Conservation (phyloP, 2,113 vertebrate genomes). For the Coryphaenoides rupestris region DNA sequence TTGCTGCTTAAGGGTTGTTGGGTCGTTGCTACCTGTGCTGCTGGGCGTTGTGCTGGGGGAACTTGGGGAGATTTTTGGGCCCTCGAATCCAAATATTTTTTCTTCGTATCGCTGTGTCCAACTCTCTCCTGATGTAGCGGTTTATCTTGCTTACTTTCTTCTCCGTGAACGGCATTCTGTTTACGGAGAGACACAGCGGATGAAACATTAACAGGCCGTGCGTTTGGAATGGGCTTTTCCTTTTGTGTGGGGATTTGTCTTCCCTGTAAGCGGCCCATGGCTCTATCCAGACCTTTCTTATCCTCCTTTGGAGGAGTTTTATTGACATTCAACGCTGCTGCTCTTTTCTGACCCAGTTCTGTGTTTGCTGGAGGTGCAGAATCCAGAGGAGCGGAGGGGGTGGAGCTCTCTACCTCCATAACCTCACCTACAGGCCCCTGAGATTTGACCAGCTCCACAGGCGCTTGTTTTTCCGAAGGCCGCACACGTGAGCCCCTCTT, state of each 20-base stretch:
- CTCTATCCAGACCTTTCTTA: not conserved
- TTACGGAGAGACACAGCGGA: slow-evolving; percentile 3
- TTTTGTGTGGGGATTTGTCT: slow-evolving; percentile 11
- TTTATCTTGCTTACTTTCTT: slow-evolving; percentile 10
- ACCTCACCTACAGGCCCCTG: slow-evolving; percentile 39
- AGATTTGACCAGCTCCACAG: slow-evolving; percentile 8
- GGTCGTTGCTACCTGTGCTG: slow-evolving; percentile 22
- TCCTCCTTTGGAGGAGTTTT: slow-evolving; percentile 9
- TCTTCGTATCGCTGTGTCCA: not conserved
- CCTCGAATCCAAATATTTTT: slow-evolving; percentile 14
- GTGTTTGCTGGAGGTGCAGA: slow-evolving; percentile 3
- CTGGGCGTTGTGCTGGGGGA: slow-evolving; percentile 3
- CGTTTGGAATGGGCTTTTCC: not conserved
- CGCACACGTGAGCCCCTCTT: slow-evolving; percentile 33
- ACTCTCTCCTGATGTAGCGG: slow-evolving; percentile 15
- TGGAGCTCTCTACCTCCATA: slow-evolving; percentile 53
- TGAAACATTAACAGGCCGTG: not conserved
- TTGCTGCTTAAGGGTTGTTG: not conserved
- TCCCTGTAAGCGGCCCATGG: no score
- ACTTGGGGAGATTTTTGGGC: slow-evolving; percentile 3
- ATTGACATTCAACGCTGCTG: slow-evolving; percentile 4
- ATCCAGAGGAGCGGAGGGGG: slow-evolving; percentile 8
- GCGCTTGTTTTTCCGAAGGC: not conserved
- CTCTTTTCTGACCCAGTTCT: not conserved
- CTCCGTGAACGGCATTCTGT: not conserved